phyloP scores from a whole-genome alignment of 1,140 invertebrate genomes.

The Papilio xuthus region DNA sequence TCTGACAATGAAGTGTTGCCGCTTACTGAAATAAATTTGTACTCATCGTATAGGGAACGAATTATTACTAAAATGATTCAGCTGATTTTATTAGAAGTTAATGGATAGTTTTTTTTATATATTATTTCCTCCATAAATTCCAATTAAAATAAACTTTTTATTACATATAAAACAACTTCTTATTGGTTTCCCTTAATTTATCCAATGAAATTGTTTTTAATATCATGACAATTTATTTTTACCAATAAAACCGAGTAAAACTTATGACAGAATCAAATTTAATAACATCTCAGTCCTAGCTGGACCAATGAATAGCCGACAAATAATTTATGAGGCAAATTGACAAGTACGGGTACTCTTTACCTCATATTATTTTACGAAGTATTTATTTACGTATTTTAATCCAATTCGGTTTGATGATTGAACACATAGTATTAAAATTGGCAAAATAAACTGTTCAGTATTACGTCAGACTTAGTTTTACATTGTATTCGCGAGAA shows the following conservation, averaged over 20 bases:
- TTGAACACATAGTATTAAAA: background rate
- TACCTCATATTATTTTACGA: conserved; percentile 53
- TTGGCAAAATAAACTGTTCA: conserved; percentile 10
- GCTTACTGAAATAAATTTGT: background rate
- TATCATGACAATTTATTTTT: background rate
- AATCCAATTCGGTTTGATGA: conserved; percentile 55
- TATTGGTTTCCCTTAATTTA: background rate
- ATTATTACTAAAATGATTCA: background rate
- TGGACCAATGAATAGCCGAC: conserved; percentile 72
- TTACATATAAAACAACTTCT: background rate
- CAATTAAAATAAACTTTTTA: background rate
- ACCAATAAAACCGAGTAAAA: conserved; percentile 35
- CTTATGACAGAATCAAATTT: conserved; percentile 39
- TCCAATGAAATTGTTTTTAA: conserved; percentile 35
- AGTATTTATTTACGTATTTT: conserved; percentile 76
- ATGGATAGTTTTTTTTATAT: background rate
- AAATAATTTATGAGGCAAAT: conserved; percentile 73
- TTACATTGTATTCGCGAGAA: background rate
- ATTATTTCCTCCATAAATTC: background rate
- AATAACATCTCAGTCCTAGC: conserved; percentile 44
- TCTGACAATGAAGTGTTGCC: background rate
- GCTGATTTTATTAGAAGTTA: background rate
- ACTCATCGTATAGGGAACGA: background rate
- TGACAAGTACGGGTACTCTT: conserved; percentile 66
- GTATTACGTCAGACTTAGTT: conserved; percentile 35